These are phyloP conservation scores for Corythucha ciliata DNA, from an alignment of 2,888 invertebrate species.

Conservation along the genomic window DNA sequence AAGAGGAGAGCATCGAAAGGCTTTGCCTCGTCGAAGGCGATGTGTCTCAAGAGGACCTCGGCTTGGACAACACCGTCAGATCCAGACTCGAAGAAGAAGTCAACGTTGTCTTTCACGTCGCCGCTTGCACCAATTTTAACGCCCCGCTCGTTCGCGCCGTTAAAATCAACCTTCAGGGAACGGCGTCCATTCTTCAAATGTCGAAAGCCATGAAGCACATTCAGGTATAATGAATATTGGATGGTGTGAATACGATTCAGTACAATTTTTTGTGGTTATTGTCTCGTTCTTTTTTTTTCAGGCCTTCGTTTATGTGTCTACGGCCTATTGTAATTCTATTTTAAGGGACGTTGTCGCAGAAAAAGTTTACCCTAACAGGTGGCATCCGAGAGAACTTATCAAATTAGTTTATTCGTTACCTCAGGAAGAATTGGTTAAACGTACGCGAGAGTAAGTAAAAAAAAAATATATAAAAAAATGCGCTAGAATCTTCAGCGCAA, in stretches of 20 bases:
- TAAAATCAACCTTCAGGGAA: conserved; percentile 51
- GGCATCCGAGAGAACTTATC: conserved; percentile 40
- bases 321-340: conserved; percentile 54
- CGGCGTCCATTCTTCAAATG: conserved; percentile 46
- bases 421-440: conserved; percentile 47
- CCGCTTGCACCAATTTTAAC: conserved; percentile 32
- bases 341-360: conserved; percentile 44
- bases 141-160: conserved; percentile 41
- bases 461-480: no score
- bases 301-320: conserved; percentile 52
- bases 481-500: no score
- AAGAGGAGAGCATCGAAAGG: no score
- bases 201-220: conserved; percentile 46
- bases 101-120: conserved; percentile 30
- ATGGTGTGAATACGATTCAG: background rate
- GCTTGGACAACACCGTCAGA: conserved; percentile 52
- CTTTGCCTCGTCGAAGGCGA: conserved; percentile 68
- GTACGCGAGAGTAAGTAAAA: no score
- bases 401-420: conserved; percentile 40
- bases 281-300: conserved; percentile 31
- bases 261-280: no score
- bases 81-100: conserved; percentile 52
- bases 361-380: conserved; percentile 44
- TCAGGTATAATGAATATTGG: conserved; percentile 38
- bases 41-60: conserved; percentile 54